Percentiles rank a stretch among this genome's conserved stretches.
These are phyloP conservation scores for Grammomys dolichurus DNA, from an alignment of 2,113 vertebrate species.

Conservation along the genomic window DNA sequence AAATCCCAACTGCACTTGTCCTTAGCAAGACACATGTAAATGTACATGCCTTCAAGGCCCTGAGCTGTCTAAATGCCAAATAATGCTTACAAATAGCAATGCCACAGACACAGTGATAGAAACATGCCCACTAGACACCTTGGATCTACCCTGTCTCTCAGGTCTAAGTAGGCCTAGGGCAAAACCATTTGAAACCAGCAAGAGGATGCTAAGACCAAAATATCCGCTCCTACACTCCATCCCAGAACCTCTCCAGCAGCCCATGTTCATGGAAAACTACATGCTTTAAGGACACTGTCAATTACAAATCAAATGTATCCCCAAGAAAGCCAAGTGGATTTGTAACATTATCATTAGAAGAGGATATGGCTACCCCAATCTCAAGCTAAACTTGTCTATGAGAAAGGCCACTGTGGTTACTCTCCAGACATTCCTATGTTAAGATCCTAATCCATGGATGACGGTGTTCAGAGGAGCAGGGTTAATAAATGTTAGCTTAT, in stretches of 20 bases:
- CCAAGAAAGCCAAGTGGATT: background rate
- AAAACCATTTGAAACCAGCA: background rate
- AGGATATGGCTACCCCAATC: fast-evolving
- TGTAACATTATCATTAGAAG: background rate
- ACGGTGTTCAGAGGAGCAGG: background rate
- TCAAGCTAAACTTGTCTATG: no score
- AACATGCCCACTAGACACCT: background rate
- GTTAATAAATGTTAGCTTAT: no score
- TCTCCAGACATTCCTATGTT: no score
- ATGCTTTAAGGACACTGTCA: background rate
- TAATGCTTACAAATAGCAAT: background rate
- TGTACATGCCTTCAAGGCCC: no score
- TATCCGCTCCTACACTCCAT: background rate
- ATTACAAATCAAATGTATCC: background rate
- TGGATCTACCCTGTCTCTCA: no score
- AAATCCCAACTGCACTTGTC: background rate
- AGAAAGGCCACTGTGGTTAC: no score
- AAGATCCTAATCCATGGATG: background rate
- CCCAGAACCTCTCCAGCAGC: background rate
- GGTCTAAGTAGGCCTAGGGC: background rate
- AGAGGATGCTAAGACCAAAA: background rate
- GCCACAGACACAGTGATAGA: background rate
- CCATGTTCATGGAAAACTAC: background rate
- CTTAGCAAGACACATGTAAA: background rate
- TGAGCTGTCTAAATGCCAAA: background rate